phyloP scores from a whole-genome alignment of 2,113 vertebrate genomes.

The Trogon melanurus region DNA sequence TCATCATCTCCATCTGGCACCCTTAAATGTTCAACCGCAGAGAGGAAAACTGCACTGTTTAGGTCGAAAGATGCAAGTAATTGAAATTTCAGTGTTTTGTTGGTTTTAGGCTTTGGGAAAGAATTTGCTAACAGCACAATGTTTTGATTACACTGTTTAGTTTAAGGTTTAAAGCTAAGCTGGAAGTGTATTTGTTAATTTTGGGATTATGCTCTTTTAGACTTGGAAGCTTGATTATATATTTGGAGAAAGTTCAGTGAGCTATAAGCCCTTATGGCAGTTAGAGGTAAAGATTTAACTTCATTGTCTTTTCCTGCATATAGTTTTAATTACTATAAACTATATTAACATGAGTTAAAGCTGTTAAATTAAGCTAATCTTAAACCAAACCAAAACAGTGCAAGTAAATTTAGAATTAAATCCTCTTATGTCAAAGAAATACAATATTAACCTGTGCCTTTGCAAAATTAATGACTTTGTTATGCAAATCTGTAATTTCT shows the following conservation, averaged over 20 bases:
- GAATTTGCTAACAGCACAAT: conserved; percentile 19
- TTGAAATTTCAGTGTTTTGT: background rate
- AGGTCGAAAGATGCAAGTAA: background rate
- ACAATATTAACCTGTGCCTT: background rate
- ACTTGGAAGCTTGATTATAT: background rate
- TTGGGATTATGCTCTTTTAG: conserved; percentile 3
- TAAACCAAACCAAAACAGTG: background rate
- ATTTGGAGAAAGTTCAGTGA: conserved; percentile 30
- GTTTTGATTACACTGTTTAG: conserved; percentile 49
- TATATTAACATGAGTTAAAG: background rate
- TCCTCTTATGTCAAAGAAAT: background rate
- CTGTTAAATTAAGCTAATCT: background rate
- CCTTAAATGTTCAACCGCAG: background rate
- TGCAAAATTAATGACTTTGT: background rate
- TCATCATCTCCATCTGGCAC: background rate
- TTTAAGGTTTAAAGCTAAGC: conserved; percentile 34
- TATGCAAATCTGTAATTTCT: background rate
- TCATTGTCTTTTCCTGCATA: background rate
- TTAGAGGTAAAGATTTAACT: conserved; percentile 14
- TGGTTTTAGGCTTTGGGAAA: conserved; percentile 9
- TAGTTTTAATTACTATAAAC: conserved; percentile 1
- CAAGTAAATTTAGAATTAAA: background rate
- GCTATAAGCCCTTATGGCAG: background rate
- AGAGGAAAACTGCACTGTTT: background rate
- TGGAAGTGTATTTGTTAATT: conserved; percentile 29